A percentile compares a stretch with the other conserved stretches of the same genome.
These are phyloP conservation scores for Tenthredo notha DNA, from an alignment of 2,888 invertebrate species.

Conservation along the genomic window DNA sequence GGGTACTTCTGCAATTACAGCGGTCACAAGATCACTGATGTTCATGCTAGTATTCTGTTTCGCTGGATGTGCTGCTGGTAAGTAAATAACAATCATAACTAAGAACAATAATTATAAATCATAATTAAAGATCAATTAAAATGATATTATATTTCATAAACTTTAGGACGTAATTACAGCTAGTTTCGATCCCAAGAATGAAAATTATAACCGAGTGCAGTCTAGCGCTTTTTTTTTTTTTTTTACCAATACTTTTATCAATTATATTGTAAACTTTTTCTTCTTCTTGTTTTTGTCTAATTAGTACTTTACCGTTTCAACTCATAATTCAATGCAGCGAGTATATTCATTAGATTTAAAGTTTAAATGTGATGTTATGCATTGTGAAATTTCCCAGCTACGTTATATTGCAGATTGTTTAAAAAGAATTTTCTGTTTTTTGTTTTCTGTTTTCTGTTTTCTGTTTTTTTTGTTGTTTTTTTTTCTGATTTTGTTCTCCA, in stretches of 20 bases:
- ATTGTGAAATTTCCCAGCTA: not conserved
- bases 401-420: not conserved
- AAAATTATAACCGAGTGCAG: not conserved
- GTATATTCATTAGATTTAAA: not conserved
- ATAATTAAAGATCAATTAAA: not conserved
- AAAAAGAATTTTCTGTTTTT: not conserved
- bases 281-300: not conserved
- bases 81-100: conserved; percentile 59
- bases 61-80: conserved; percentile 83
- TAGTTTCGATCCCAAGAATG: not conserved
- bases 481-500: not conserved
- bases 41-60: conserved; percentile 81
- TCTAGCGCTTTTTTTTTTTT: not conserved
- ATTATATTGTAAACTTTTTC: not conserved
- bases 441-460: not conserved
- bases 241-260: not conserved
- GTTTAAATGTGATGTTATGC: not conserved
- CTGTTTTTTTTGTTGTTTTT: not conserved
- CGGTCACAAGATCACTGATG: conserved; percentile 69
- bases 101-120: not conserved
- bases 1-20: conserved; percentile 73
- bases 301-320: not conserved
- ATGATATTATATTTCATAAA: not conserved
- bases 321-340: not conserved
- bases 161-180: not conserved